Conservation (phyloP, 2,888 invertebrate species). For the Deladenus siricidicola region DNA sequence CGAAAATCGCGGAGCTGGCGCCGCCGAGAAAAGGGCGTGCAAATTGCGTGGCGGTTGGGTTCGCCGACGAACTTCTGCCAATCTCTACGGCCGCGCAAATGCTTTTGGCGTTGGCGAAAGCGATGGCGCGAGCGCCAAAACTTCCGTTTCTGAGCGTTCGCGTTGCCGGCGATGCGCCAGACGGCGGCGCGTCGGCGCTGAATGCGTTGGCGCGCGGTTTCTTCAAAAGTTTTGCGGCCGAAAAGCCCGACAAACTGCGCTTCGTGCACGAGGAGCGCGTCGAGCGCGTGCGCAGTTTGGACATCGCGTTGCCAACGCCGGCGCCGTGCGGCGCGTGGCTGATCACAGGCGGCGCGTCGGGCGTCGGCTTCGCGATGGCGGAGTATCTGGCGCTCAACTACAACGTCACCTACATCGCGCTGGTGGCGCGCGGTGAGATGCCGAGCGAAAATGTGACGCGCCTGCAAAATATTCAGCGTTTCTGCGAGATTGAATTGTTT, state of each 20-base stretch:
- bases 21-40: too few species aligned
- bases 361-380: slow-evolving; percentile 43
- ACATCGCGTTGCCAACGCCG: neutral
- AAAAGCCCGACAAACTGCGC: slow-evolving; percentile 15
- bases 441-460: neutral
- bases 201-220: slow-evolving; percentile 20
- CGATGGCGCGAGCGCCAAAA: too few species aligned
- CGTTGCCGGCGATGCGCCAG: too few species aligned
- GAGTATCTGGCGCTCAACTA: slow-evolving; percentile 15
- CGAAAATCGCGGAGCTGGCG: too few species aligned
- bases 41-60: neutral
- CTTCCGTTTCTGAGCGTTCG: too few species aligned
- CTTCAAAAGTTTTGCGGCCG: slow-evolving; percentile 28
- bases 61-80: neutral
- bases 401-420: neutral
- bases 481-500: slow-evolving; percentile 4
- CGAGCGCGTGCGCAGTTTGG: neutral
- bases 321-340: slow-evolving; percentile 19
- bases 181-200: too few species aligned
- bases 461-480: slow-evolving; percentile 1
- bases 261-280: slow-evolving; percentile 8
- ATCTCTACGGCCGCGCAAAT: neutral
- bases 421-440: neutral
- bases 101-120: neutral
- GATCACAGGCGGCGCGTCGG: slow-evolving; percentile 46